Evolutionary conservation across 2,113 vertebrate species (phyloP).

Genomic region (Onychorhynchus coronatus): DNA sequence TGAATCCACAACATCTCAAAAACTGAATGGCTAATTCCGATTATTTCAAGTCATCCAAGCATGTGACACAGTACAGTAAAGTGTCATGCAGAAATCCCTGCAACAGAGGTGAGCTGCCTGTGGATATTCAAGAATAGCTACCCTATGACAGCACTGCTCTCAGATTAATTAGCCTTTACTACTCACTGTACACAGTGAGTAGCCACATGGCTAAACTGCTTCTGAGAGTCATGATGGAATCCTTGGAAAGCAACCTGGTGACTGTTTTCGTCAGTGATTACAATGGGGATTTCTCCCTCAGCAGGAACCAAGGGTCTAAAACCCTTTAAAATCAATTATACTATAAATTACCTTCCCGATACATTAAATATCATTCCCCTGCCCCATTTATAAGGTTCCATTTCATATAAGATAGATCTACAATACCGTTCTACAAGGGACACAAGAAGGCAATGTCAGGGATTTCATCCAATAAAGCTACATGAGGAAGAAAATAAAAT

Average conservation of each 20-base stretch:
- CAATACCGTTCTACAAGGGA: not conserved
- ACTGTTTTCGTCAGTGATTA: conserved; percentile 25
- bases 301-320: conserved; percentile 26
- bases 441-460: not conserved
- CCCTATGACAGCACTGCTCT: not conserved
- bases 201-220: not conserved
- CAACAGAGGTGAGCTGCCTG: not conserved
- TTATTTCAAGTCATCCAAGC: not conserved
- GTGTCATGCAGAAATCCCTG: not conserved
- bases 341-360: conserved; percentile 1
- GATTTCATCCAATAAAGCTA: not conserved
- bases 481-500: not conserved
- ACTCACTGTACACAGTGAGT: not conserved
- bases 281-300: conserved; percentile 37
- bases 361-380: conserved; percentile 16
- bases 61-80: not conserved
- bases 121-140: not conserved
- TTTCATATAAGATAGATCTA: not conserved
- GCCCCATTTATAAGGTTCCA: not conserved
- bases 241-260: conserved; percentile 39
- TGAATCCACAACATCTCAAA: not conserved
- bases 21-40: not conserved
- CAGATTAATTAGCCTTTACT: conserved; percentile 33
- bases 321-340: conserved; percentile 41
- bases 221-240: not conserved